A percentile compares a stretch with the other conserved stretches of the same genome.
phyloP scores from a whole-genome alignment of 1,140 invertebrate species.

The Globodera rostochiensis region DNA sequence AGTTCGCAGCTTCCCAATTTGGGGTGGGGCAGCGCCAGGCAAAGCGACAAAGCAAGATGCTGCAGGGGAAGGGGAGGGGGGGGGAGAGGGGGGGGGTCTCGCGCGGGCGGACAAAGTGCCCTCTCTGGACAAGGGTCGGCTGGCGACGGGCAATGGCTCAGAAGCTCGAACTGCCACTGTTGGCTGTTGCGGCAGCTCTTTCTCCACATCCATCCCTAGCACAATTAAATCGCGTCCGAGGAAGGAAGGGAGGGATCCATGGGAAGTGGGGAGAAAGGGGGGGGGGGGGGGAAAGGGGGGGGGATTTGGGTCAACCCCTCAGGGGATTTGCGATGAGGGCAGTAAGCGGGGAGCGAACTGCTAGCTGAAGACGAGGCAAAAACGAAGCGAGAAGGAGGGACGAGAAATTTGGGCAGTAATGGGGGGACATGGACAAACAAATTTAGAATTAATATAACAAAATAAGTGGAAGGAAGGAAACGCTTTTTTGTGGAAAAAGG shows the following conservation, averaged over 20 bases:
- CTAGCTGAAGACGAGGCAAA: neutral
- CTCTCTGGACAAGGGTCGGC: slow-evolving; percentile 16
- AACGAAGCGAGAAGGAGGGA: neutral
- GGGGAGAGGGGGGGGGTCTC: neutral
- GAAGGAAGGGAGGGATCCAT: neutral
- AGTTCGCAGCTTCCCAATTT: slow-evolving; percentile 12
- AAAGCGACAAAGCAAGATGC: neutral
- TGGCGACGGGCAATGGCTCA: neutral
- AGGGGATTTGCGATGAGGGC: neutral
- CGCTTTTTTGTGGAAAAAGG: no score
- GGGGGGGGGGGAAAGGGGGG: neutral
- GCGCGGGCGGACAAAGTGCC: neutral
- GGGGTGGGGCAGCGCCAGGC: neutral
- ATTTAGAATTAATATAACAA: no score
- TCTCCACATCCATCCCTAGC: neutral
- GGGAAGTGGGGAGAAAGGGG: no score
- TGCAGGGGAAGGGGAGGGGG: neutral
- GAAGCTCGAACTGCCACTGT: neutral
- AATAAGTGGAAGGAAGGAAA: no score
- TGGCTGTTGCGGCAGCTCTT: neutral
- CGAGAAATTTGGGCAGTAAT: neutral
- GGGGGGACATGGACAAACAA: neutral
- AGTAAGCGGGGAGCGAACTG: neutral
- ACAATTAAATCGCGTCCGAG: slow-evolving; percentile 14
- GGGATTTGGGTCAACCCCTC: slow-evolving; percentile 11